Conservation (phyloP, 92 coral and sea anemone genomes). For the Virgularia gustaviana region DNA sequence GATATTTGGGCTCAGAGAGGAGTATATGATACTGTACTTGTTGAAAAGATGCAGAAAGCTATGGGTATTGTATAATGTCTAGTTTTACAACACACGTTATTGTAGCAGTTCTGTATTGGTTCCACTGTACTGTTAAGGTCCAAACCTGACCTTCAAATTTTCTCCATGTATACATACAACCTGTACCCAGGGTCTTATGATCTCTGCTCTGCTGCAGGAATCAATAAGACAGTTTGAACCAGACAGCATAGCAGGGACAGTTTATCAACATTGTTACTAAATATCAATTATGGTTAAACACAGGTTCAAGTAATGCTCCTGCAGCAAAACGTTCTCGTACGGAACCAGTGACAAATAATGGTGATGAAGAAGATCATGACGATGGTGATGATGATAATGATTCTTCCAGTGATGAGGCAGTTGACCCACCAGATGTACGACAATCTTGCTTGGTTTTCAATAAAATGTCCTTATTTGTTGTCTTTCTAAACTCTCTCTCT, state of each 20-base stretch:
- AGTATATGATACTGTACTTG: constrained; percentile 70
- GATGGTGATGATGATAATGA: constrained; percentile 19
- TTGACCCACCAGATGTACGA: constrained; percentile 94
- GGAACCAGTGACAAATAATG: constrained; percentile 57
- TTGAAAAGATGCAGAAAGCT: constrained; percentile 70
- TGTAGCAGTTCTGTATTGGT: not conserved
- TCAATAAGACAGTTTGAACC: too few relatives aligned
- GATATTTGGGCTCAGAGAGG: constrained; percentile 91
- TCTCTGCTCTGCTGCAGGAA: too few relatives aligned
- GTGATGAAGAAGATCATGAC: constrained; percentile 64
- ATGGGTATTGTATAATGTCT: constrained; percentile 57
- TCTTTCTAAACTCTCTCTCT: not conserved
- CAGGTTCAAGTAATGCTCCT: constrained; percentile 36
- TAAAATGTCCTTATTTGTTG: not conserved
- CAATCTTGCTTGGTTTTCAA: not conserved
- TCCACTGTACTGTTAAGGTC: too few relatives aligned
- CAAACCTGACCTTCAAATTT: too few relatives aligned
- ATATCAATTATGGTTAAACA: too few relatives aligned
- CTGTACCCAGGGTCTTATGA: too few relatives aligned
- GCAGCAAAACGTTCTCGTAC: constrained; percentile 69
- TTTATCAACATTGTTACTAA: too few relatives aligned
- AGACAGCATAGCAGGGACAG: too few relatives aligned
- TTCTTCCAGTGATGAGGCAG: constrained; percentile 39
- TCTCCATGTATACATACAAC: too few relatives aligned
- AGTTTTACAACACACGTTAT: not conserved